These are phyloP conservation scores for Molossus molossus DNA, from an alignment of 2,797 vertebrate genomes.

Conservation along the genomic window DNA sequence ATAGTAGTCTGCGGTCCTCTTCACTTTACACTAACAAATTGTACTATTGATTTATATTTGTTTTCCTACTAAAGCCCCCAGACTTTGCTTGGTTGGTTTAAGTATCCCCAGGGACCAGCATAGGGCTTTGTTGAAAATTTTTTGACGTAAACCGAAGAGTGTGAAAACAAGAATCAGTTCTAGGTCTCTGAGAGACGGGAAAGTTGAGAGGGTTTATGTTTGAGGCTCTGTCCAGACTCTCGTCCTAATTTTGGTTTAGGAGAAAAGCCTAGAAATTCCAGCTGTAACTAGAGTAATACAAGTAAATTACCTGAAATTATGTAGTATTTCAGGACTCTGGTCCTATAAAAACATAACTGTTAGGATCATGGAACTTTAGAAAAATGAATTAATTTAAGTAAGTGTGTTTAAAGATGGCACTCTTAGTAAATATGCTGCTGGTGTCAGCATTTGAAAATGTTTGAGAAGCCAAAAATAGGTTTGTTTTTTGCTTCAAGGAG, in stretches of 20 bases:
- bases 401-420: conserved; percentile 8
- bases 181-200: background rate
- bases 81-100: background rate
- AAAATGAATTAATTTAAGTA: conserved; percentile 57
- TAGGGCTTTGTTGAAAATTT: conserved; percentile 7
- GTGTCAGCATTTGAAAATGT: conserved; percentile 34
- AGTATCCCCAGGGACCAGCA: background rate
- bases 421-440: background rate
- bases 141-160: background rate
- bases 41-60: background rate
- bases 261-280: conserved; percentile 13
- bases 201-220: background rate
- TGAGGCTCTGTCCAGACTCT: background rate
- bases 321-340: background rate
- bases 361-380: conserved; percentile 13
- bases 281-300: background rate
- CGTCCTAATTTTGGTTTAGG: conserved; percentile 32
- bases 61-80: background rate
- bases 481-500: background rate
- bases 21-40: background rate
- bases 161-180: background rate
- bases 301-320: background rate
- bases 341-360: background rate
- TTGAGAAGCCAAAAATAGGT: background rate
- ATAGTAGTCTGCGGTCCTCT: background rate